Conservation (phyloP, 2,113 vertebrate species). For the Elachura formosa region DNA sequence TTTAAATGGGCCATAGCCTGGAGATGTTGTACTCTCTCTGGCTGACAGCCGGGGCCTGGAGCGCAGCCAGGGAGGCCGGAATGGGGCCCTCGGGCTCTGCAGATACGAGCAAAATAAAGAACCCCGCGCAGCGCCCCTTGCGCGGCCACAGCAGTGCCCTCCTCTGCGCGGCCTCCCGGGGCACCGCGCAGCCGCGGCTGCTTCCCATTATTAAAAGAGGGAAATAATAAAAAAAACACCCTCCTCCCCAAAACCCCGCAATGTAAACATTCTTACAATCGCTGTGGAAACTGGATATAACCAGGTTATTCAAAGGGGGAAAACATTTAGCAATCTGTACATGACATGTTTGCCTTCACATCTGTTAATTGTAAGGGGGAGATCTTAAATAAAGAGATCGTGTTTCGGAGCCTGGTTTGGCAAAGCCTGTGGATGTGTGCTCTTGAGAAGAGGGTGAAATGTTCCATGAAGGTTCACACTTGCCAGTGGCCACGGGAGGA, state of each 20-base stretch:
- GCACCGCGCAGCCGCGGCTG: not conserved
- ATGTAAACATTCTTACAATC: conserved; percentile 18
- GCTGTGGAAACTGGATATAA: conserved; percentile 26
- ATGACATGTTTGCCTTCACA: not conserved
- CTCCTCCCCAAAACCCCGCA: not conserved
- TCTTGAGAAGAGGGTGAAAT: not conserved
- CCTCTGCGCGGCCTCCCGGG: not conserved
- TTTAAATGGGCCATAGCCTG: conserved; percentile 5
- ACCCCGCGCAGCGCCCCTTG: not conserved
- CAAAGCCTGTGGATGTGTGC: not conserved
- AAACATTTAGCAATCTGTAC: not conserved
- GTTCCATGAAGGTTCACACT: not conserved
- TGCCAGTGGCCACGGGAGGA: not conserved
- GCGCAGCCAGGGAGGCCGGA: conserved; percentile 32
- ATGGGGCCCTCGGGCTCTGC: not conserved
- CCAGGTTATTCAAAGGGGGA: not conserved
- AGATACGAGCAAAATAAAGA: conserved; percentile 31
- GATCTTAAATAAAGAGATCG: not conserved
- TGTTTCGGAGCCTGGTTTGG: not conserved
- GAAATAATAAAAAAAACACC: not conserved
- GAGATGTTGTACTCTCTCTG: not conserved
- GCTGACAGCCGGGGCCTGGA: conserved; percentile 48
- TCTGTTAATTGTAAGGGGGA: conserved; percentile 8
- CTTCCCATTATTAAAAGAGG: conserved; percentile 5
- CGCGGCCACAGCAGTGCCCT: not conserved